Evolutionary conservation across 2,797 vertebrate genomes (phyloP), one percentile per base, ranked within the genome.

Genomic region (Etheostoma perlongum): DNA sequence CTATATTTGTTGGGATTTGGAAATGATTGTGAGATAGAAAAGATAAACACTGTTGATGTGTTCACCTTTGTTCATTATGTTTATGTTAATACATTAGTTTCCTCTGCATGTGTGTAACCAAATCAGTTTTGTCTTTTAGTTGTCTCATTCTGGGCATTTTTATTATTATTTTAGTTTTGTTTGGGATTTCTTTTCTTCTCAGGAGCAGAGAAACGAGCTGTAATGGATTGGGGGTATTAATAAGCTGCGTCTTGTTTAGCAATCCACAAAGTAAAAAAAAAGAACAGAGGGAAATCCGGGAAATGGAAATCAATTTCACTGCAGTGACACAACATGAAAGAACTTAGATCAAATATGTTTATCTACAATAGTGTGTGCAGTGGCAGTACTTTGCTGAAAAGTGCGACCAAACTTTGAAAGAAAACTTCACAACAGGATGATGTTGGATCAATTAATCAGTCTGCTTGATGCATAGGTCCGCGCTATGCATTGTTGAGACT

Each of bases 1-100:
- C 19, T 59, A 46, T 23, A 16, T 71, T 77, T 54, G 55, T 81
- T 69, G 21, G 10, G 33, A 59, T 67, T 85, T 72, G 30, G 36
- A 80, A 64, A 57, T 30, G 15, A 55, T 64, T 21, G 15, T 16
- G n/a, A 25, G 18, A 27, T 7, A 36, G 5, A 72, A 27, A 8
- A 36, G 48, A 72, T 51, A 25, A 66, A 70, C 72, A 27, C 18
- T 47, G 21, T 15, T 65, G 18, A 33, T 54, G 14, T 40, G 21
- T 47, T 74, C 36, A 44, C 11, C n/a, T 63, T 51, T 69, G 9
- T 53, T 2, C 21, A 14, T 30, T 44, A 47, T 52, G 4, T 14
- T 54, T 18, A 49, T 25, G 16, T 61, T 13, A 61, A 21, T 55
- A 27, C n/a, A 36, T 64, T 18, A 16, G n/a, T 12, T 12, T 40